Evolutionary conservation across 2,888 invertebrate species (phyloP).

Genomic region (Orchesella flavescens): DNA sequence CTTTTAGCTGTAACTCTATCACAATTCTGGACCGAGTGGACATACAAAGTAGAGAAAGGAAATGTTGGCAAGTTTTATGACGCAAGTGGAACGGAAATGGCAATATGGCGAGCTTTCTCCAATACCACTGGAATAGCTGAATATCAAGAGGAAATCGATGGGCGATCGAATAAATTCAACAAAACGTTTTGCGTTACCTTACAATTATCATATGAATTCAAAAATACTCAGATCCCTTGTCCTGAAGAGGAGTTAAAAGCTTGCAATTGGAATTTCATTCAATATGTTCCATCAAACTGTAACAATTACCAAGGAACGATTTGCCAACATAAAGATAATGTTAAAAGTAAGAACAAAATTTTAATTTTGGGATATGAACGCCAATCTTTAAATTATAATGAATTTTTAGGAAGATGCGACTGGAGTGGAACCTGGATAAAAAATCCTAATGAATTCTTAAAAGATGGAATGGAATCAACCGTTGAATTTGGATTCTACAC

Average conservation of each 20-base stretch:
- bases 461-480: not conserved
- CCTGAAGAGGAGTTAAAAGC: not conserved
- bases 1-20: not conserved
- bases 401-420: not conserved
- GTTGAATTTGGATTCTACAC: not conserved
- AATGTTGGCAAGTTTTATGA: not conserved
- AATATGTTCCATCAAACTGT: not conserved
- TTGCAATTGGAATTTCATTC: not conserved
- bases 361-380: too few relatives aligned
- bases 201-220: not conserved
- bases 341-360: too few relatives aligned
- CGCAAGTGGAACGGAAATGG: not conserved
- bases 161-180: not conserved
- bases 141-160: not conserved
- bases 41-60: too few relatives aligned
- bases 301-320: slow-evolving; percentile 1
- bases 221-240: not conserved
- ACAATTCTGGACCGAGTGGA: not conserved
- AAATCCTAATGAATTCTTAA: not conserved
- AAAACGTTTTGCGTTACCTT: not conserved
- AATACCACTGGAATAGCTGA: not conserved
- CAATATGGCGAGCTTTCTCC: not conserved
- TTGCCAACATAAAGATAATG: not conserved
- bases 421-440: not conserved
- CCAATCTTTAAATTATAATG: too few relatives aligned